phyloP scores from a whole-genome alignment of 2,113 vertebrate species.

The Naja naja region DNA sequence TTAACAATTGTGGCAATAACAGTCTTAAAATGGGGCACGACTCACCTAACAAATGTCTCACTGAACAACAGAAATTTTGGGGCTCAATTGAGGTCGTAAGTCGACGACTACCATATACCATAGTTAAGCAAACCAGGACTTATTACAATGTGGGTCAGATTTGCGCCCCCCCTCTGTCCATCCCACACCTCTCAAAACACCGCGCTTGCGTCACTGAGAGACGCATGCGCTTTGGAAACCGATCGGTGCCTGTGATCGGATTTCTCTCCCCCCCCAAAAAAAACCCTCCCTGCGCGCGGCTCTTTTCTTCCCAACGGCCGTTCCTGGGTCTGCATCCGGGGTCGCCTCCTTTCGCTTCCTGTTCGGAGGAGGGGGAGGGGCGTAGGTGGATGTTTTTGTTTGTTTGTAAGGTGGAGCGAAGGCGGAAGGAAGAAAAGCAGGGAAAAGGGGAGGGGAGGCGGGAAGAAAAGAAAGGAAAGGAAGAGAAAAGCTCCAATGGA shows the following conservation, averaged over 20 bases:
- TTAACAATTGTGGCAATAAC: no score
- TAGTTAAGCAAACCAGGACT: background rate
- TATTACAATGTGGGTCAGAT: background rate
- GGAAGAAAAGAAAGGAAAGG: background rate
- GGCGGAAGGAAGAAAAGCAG: background rate
- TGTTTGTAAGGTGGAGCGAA: background rate
- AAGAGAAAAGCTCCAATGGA: background rate
- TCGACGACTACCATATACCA: background rate
- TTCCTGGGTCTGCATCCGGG: slow-evolving; percentile 33
- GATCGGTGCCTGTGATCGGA: background rate
- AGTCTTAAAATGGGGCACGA: no score
- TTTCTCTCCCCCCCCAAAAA: background rate
- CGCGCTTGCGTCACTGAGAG: background rate
- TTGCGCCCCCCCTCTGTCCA: background rate
- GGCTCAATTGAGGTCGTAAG: no score
- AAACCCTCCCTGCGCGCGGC: background rate
- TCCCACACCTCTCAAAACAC: background rate
- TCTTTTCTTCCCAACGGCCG: background rate
- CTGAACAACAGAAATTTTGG: no score
- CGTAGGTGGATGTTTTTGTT: background rate
- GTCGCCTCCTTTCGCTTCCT: slow-evolving; percentile 40
- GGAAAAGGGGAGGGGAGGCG: background rate
- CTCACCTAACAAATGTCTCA: no score
- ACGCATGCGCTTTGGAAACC: background rate
- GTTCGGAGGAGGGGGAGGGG: slow-evolving; percentile 14